phyloP scores from a whole-genome alignment of 2,113 vertebrate genomes.

The Narcine bancroftii region DNA sequence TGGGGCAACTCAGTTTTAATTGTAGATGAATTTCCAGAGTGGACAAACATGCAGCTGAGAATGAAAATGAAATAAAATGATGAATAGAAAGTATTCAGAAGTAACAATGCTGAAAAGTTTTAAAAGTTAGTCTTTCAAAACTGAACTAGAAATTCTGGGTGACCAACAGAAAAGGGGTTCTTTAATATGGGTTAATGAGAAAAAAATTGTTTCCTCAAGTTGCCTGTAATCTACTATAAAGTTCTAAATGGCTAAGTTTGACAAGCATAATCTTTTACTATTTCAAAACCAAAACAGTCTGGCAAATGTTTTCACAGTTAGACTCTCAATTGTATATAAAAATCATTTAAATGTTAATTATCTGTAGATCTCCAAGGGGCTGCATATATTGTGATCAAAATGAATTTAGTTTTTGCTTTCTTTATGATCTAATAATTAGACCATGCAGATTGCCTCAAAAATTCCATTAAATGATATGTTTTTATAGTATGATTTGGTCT shows the following conservation, averaged over 20 bases:
- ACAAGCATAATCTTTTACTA: not conserved
- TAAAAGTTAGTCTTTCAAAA: not conserved
- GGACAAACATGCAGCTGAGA: not conserved
- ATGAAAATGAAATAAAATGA: not conserved
- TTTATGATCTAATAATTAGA: conserved; percentile 33
- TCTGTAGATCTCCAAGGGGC: not conserved
- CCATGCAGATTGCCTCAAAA: conserved; percentile 26
- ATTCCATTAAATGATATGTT: conserved; percentile 9
- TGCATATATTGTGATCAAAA: conserved; percentile 2
- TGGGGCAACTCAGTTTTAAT: not conserved
- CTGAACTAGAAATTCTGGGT: not conserved
- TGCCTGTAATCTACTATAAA: not conserved
- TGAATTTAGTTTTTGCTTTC: not conserved
- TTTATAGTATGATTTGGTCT: conserved; percentile 18
- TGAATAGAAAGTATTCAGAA: not conserved
- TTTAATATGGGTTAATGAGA: not conserved
- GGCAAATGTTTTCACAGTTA: not conserved
- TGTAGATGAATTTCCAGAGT: not conserved
- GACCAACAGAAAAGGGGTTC: not conserved
- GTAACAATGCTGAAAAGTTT: not conserved
- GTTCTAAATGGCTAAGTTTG: not conserved
- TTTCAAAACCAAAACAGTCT: too few relatives aligned
- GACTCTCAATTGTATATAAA: not conserved
- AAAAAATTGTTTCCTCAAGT: not conserved
- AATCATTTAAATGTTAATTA: conserved; percentile 16